These are phyloP conservation scores for Andrena fulva DNA, from an alignment of 2,888 invertebrate species.

Conservation along the genomic window DNA sequence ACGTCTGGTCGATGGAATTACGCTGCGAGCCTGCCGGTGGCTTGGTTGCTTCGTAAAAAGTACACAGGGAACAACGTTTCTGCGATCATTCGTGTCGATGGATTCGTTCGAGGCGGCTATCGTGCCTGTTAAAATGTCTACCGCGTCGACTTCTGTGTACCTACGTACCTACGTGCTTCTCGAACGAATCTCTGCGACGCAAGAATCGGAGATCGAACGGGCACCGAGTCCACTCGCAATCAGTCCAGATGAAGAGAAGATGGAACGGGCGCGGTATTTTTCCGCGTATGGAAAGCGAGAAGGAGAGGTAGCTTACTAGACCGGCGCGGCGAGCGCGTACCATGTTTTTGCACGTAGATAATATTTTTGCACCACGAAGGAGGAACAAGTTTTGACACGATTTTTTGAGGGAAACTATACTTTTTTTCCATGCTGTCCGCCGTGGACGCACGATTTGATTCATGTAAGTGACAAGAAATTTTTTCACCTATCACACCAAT, in stretches of 20 bases:
- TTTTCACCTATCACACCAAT: constrained; percentile 73
- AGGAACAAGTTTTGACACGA: constrained; percentile 78
- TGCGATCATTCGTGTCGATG: constrained; percentile 4
- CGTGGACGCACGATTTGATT: constrained; percentile 81
- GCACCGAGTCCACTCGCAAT: constrained; percentile 1
- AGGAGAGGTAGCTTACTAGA: background rate
- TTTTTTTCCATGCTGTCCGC: constrained; percentile 83
- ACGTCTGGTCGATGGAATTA: constrained; percentile 7
- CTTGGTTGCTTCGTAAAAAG: constrained; percentile 2
- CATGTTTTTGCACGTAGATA: constrained; percentile 71
- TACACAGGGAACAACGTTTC: constrained; percentile 4
- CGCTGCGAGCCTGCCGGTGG: too few species aligned
- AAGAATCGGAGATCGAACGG: constrained; percentile 13
- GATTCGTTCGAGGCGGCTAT: constrained; percentile 6
- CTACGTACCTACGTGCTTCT: background rate
- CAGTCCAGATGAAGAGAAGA: constrained; percentile 7
- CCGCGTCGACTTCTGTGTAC: too few species aligned
- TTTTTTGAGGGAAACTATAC: constrained; percentile 83
- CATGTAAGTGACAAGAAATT: constrained; percentile 81
- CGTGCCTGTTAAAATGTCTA: too few species aligned
- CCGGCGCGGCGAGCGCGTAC: constrained; percentile 46
- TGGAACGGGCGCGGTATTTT: constrained; percentile 9
- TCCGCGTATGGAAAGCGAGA: background rate
- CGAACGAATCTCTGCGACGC: constrained; percentile 10
- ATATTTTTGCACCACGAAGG: constrained; percentile 73